Evolutionary conservation across 2,113 vertebrate species (phyloP).

Genomic region (Oxyruncus cristatus): DNA sequence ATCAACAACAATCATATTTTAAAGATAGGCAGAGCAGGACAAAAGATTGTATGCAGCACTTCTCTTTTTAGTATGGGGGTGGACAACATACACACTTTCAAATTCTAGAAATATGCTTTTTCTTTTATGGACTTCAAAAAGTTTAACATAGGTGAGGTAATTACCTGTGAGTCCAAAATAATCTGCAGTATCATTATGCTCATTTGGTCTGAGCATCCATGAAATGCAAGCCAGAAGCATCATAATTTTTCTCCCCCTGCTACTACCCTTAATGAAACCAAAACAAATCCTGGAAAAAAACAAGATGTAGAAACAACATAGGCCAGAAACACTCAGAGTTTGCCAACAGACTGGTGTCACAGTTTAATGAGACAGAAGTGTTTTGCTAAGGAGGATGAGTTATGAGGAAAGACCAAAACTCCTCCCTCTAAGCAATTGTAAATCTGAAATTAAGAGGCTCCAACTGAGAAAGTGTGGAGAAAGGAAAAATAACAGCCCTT

Average conservation of each 20-base stretch:
- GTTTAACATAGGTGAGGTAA: not conserved
- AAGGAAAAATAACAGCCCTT: too few species aligned
- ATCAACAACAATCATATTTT: not conserved
- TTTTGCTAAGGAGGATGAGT: too few species aligned
- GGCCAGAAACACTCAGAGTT: not conserved
- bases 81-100: not conserved
- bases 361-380: too few species aligned
- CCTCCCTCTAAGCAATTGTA: too few species aligned
- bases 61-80: rapidly evolving
- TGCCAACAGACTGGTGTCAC: not conserved
- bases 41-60: not conserved
- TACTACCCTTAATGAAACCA: not conserved
- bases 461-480: too few species aligned
- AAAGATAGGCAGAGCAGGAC: not conserved
- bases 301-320: not conserved
- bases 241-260: not conserved
- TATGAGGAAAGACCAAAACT: too few species aligned
- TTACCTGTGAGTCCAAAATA: not conserved
- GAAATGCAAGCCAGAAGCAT: not conserved
- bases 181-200: not conserved
- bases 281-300: not conserved
- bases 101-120: not conserved
- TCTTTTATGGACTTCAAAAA: not conserved
- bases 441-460: too few species aligned
- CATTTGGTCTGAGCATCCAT: not conserved